These are phyloP conservation scores for Bujurquina vittata DNA, from an alignment of 2,113 vertebrate species.

Conservation along the genomic window DNA sequence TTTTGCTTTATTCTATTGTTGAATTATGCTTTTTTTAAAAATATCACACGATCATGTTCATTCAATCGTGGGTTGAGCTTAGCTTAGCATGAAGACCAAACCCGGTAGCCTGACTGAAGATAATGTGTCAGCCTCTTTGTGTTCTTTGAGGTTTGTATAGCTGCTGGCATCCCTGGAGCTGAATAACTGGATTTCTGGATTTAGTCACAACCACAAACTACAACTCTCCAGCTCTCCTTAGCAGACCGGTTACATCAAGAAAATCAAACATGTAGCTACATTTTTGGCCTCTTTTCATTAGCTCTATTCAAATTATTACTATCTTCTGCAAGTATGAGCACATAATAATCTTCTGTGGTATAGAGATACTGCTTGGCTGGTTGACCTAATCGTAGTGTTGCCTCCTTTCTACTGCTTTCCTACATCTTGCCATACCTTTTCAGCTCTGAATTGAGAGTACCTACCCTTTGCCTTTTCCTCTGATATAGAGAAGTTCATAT, in stretches of 20 bases:
- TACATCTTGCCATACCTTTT: too few relatives aligned
- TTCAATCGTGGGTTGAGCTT: neutral
- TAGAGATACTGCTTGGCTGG: neutral
- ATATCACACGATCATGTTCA: neutral
- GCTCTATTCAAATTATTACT: neutral
- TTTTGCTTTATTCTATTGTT: neutral
- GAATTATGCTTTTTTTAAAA: neutral
- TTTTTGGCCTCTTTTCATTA: neutral
- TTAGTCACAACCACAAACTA: neutral
- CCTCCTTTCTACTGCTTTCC: neutral
- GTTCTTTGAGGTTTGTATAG: neutral
- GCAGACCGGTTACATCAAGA: neutral
- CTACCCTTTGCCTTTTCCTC: neutral
- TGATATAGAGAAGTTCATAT: neutral
- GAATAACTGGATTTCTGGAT: neutral
- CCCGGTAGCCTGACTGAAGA: neutral
- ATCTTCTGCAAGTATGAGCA: neutral
- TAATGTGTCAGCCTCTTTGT: neutral
- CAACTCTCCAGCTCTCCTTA: neutral
- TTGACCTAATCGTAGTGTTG: neutral
- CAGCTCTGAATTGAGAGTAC: too few relatives aligned
- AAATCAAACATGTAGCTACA: neutral
- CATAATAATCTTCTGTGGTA: neutral
- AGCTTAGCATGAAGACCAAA: neutral
- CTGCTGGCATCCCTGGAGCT: neutral